Base-by-base conservation (phyloP, 2,797 vertebrate genomes). In the Tarsius wallacei region DNA sequence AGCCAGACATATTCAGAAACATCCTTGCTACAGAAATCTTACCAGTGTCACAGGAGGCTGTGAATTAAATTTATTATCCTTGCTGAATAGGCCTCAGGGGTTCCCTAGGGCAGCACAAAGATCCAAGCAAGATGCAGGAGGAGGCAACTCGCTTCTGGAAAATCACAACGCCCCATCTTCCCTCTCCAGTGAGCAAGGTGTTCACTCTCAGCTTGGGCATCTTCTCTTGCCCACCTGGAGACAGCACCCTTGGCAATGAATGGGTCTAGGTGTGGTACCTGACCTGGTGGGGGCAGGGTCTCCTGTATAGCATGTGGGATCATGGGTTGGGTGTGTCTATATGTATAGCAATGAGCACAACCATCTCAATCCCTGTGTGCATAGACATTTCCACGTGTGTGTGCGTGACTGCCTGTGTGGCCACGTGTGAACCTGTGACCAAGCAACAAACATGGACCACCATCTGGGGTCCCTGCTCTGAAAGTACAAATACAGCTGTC, bases 31-130 rank as follows among this genome's bases (percentile, higher is more conserved):
- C 49, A 66, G 13, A 59, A 96, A 86, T 97, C 94, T 97, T 92
- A 98, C 80, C 83, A 33, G 0, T 24, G 96, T 91, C 97, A 94
- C 57, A 81, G 97, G 97, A 98, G 80, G 24, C 90, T 97, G 93
- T 96, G 98, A 97, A 98, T 98, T 98, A 97, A 98, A 98, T 97
- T 97, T 98, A 98, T 98, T 98, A 96, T 83, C 92, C 82, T 96
- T 15, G 77, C 42, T 97, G 98, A 98, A 97, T 77, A 91, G 96
- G 88, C 71, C 97, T 98, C 90, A 77, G 84, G 97, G 97, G 97
- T 77, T 98, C 70, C 95, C 97, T 96, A 89, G 96, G 96, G 97
- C 95, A 97, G 97, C 70, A 90, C 53, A 55, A 59, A 63, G 9
- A 95, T 97, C 91, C 95, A 98, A 96, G 86, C 95, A 98, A 97